Conservation (phyloP, 2,797 vertebrate species). For the Austrolebias charrua region DNA sequence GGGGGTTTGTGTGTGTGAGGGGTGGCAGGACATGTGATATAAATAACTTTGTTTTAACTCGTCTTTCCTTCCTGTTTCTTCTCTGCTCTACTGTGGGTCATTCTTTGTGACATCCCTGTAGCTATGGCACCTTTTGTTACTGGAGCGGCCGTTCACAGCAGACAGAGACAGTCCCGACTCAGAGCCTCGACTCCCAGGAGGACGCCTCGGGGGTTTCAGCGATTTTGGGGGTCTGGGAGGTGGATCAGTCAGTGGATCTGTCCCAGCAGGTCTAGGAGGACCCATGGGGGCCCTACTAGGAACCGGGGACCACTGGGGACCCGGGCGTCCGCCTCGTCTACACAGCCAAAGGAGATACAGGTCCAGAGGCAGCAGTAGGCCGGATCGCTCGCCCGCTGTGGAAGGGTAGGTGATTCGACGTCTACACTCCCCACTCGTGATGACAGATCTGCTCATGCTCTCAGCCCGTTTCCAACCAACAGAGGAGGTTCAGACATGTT, state of each 20-base stretch:
- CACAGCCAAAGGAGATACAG: conserved; percentile 86
- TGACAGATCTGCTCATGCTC: background rate
- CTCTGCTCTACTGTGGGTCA: background rate
- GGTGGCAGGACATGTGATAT: background rate
- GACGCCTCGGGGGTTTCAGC: conserved; percentile 61
- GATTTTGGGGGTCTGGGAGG: conserved; percentile 75
- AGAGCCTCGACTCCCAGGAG: conserved; percentile 85
- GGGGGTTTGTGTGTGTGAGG: no score
- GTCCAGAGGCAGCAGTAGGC: conserved; percentile 88
- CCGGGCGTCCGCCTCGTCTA: conserved; percentile 85
- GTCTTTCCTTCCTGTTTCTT: background rate
- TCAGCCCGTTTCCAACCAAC: background rate
- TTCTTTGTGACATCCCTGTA: conserved; percentile 44
- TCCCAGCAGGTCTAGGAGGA: conserved; percentile 76
- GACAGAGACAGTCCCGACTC: conserved; percentile 84
- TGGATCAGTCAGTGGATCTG: conserved; percentile 74
- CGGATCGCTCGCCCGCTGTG: conserved; percentile 91
- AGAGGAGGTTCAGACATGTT: conserved; percentile 5
- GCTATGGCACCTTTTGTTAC: conserved; percentile 88
- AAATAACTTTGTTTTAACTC: conserved; percentile 2
- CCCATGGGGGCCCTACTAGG: conserved; percentile 72
- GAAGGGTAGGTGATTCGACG: conserved; percentile 82
- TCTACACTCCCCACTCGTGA: conserved; percentile 1
- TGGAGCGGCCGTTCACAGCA: conserved; percentile 85
- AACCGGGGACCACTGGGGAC: conserved; percentile 86